A percentile compares a stretch with the other conserved stretches of the same genome.
Conservation (phyloP, 2,113 vertebrate genomes). For the Nesoenas mayeri region DNA sequence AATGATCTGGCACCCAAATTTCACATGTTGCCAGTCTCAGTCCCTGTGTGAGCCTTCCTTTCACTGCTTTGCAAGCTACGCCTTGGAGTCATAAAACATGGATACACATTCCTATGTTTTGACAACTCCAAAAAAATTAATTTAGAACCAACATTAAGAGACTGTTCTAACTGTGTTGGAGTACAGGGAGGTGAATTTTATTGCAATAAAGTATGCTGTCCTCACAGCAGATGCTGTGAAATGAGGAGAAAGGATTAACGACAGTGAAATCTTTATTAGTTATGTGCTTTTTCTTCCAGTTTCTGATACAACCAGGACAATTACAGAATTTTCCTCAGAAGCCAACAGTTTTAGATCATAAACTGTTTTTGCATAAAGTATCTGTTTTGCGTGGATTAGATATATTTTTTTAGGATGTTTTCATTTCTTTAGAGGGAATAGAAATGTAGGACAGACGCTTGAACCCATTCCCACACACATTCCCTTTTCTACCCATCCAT, state of each 20-base stretch:
- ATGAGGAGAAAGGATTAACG: not conserved
- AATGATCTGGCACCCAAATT: slow-evolving; percentile 43
- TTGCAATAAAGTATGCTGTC: not conserved
- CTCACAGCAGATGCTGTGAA: not conserved
- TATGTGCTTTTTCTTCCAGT: not conserved
- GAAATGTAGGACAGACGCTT: not conserved
- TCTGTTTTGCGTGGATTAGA: not conserved
- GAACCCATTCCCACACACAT: slow-evolving; percentile 18
- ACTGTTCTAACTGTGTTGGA: not conserved
- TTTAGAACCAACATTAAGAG: not conserved
- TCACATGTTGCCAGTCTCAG: not conserved
- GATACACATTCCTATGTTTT: not conserved
- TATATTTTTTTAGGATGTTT: not conserved
- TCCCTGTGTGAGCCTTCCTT: not conserved
- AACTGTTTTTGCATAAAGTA: not conserved
- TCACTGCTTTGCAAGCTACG: not conserved
- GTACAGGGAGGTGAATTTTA: not conserved
- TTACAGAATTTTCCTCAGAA: not conserved
- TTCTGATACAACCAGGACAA: not conserved
- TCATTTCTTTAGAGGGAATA: not conserved
- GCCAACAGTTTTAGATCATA: not conserved
- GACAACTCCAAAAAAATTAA: not conserved
- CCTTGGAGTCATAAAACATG: not conserved
- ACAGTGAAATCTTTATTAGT: not conserved
- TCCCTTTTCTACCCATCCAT: not conserved